Conservation (phyloP, 2,888 invertebrate species). For the Cataglyphis albicans region DNA sequence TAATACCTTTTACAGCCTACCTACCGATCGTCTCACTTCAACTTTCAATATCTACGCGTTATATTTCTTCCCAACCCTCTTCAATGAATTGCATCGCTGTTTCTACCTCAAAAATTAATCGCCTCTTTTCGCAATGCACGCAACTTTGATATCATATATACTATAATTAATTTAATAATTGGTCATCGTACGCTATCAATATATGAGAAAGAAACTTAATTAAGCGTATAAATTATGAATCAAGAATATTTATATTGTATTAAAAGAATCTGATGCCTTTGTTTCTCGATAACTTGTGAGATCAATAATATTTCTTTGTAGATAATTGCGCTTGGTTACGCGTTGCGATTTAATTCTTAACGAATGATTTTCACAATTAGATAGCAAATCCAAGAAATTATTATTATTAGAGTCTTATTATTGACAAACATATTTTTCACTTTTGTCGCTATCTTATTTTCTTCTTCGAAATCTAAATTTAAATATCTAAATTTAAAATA, state of each 20-base stretch:
- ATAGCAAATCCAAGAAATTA: not conserved
- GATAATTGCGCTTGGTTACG: constrained; percentile 5
- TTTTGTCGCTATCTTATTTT: not conserved
- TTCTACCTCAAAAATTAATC: constrained; percentile 39
- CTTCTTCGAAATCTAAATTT: not conserved
- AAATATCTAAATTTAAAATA: not conserved
- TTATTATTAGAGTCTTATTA: not conserved
- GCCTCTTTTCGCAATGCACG: constrained; percentile 19
- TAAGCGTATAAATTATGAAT: not conserved
- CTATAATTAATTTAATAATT: constrained; percentile 51
- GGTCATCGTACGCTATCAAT: constrained; percentile 37
- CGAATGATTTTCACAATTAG: constrained; percentile 11
- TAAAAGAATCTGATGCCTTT: constrained; percentile 30
- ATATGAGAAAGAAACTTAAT: constrained; percentile 35
- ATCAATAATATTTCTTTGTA: constrained; percentile 20
- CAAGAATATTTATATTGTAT: constrained; percentile 31
- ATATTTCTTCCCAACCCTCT: constrained; percentile 40
- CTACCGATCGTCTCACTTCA: constrained; percentile 81
- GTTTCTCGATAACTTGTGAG: not conserved
- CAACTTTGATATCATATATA: constrained; percentile 20
- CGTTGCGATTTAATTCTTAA: constrained; percentile 13
- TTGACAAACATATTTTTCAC: not conserved
- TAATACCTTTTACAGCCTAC: constrained; percentile 80
- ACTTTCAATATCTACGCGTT: constrained; percentile 69
- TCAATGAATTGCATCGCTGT: constrained; percentile 16